Conservation (phyloP, 2,113 vertebrate species). For the Rutilus rutilus region DNA sequence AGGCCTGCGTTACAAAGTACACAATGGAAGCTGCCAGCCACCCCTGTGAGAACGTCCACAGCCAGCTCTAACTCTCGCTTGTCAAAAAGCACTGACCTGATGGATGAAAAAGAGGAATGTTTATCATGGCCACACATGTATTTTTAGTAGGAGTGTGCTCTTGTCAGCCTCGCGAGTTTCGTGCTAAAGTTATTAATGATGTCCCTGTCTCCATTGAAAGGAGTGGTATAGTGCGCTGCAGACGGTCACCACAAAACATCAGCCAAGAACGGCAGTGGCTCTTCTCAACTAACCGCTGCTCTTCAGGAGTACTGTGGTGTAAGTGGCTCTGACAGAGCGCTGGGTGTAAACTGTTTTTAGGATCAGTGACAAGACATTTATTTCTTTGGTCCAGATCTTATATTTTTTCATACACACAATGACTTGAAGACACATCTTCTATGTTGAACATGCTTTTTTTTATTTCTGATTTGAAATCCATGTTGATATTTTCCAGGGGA, state of each 20-base stretch:
- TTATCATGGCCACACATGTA: conserved; percentile 63
- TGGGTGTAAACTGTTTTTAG: neutral
- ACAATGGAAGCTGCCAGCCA: conserved; percentile 44
- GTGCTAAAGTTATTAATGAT: conserved; percentile 70
- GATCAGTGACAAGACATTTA: neutral
- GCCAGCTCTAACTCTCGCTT: conserved; percentile 35
- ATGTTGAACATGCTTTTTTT: neutral
- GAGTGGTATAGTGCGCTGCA: conserved; percentile 1
- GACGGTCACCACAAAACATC: neutral
- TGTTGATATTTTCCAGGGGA: neutral
- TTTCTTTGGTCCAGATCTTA: neutral
- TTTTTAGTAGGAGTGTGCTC: conserved; percentile 67
- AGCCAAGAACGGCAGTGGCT: conserved; percentile 18
- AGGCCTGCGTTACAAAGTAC: conserved; percentile 44
- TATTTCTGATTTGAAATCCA: neutral
- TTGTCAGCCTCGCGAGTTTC: conserved; percentile 60
- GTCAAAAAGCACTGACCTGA: conserved; percentile 51
- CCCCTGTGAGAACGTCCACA: conserved; percentile 41
- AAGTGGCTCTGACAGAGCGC: conserved; percentile 10
- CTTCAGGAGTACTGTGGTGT: neutral
- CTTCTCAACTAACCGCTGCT: conserved; percentile 20
- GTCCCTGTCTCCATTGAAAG: conserved; percentile 16
- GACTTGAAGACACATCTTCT: neutral
- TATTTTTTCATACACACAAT: neutral
- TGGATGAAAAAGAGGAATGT: conserved; percentile 58